These are phyloP conservation scores for Tangara arthus DNA, from an alignment of 2,797 vertebrate genomes.

Conservation along the genomic window DNA sequence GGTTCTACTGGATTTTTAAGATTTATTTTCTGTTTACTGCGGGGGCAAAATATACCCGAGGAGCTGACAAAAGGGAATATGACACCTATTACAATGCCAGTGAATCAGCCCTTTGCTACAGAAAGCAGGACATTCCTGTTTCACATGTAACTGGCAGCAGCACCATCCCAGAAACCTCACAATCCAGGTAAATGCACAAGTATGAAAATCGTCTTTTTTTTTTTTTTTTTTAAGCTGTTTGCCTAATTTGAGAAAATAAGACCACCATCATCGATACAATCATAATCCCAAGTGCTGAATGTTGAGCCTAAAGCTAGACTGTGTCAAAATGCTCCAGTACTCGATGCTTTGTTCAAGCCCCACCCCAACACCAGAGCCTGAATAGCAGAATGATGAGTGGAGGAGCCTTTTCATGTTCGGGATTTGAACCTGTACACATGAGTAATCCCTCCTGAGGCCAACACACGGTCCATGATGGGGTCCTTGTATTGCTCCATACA, in stretches of 20 bases:
- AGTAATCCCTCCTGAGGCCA: conserved; percentile 3
- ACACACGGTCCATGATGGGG: background rate
- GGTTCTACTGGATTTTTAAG: conserved; percentile 42
- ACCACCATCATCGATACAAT: background rate
- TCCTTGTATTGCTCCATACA: background rate
- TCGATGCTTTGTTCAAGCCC: background rate
- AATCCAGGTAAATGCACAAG: background rate
- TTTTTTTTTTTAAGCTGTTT: background rate
- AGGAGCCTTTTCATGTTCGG: background rate
- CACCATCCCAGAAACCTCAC: conserved; percentile 13
- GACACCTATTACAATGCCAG: conserved; percentile 15
- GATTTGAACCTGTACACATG: background rate
- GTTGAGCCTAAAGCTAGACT: conserved; percentile 2
- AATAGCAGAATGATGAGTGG: background rate
- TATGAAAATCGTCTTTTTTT: background rate
- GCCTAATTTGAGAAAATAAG: background rate
- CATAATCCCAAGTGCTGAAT: background rate
- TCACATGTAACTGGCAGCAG: background rate
- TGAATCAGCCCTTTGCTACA: conserved; percentile 42
- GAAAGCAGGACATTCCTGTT: conserved; percentile 53
- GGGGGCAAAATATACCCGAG: conserved; percentile 23
- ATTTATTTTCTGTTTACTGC: conserved; percentile 48
- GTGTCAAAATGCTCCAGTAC: background rate
- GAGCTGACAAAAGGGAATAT: conserved; percentile 46
- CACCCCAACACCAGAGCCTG: background rate